These are phyloP conservation scores for Abrostola tripartita DNA, from an alignment of 2,888 invertebrate species.

Conservation along the genomic window DNA sequence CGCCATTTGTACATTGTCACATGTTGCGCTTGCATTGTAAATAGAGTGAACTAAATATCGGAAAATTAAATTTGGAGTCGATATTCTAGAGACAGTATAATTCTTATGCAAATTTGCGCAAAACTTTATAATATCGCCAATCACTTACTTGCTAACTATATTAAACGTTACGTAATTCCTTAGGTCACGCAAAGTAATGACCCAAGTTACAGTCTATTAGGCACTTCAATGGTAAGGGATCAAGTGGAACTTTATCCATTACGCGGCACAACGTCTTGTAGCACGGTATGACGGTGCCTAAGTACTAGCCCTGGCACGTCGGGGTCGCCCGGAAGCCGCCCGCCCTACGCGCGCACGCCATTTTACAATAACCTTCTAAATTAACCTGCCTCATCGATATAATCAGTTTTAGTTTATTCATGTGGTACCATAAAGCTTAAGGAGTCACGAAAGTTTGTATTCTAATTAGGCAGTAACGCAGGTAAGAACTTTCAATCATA, in stretches of 20 bases:
- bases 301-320: conserved; percentile 62
- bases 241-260: conserved; percentile 58
- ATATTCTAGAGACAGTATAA: no score
- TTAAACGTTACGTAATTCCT: conserved; percentile 16
- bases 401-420: conserved; percentile 63
- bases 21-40: not conserved
- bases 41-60: not conserved
- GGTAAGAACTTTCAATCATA: conserved; percentile 18
- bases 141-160: conserved; percentile 10
- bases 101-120: no score
- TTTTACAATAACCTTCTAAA: conserved; percentile 70
- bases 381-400: conserved; percentile 68
- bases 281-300: conserved; percentile 1
- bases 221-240: conserved; percentile 48
- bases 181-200: conserved; percentile 40
- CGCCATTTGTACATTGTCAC: not conserved
- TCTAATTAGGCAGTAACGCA: conserved; percentile 26
- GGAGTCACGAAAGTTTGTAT: conserved; percentile 36
- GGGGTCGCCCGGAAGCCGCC: conserved; percentile 72
- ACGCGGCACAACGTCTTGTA: conserved; percentile 47
- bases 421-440: conserved; percentile 38
- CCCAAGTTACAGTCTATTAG: conserved; percentile 46
- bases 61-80: no score
- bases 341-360: conserved; percentile 72
- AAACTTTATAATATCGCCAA: no score